A percentile compares a stretch with the other conserved stretches of the same genome.
These are phyloP conservation scores for Ophiothrix spiculata DNA, from an alignment of 35 echinoderm and acorn worm species.

Conservation along the genomic window DNA sequence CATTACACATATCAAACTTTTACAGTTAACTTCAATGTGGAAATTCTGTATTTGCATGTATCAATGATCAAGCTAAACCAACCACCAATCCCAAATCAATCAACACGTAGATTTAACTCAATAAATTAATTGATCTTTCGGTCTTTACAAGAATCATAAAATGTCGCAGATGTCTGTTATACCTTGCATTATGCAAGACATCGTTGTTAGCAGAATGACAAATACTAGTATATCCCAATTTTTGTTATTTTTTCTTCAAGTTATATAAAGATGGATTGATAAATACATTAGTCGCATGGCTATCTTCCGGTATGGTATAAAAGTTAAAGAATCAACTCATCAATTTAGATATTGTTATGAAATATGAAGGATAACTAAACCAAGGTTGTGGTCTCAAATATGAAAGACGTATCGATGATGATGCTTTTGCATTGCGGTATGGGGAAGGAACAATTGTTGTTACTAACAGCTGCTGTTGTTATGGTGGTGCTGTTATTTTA, in stretches of 20 bases:
- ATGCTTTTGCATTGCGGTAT: too few relatives aligned
- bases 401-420: too few relatives aligned
- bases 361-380: neutral
- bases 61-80: too few relatives aligned
- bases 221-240: neutral
- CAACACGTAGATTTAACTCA: neutral
- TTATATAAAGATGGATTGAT: neutral
- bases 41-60: too few relatives aligned
- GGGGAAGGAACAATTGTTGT: too few relatives aligned
- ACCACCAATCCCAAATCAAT: neutral
- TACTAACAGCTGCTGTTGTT: too few relatives aligned
- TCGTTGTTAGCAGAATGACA: neutral
- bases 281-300: neutral
- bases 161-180: neutral
- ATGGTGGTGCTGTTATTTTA: too few relatives aligned
- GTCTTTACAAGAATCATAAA: neutral
- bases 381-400: neutral
- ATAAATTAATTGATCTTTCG: neutral
- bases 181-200: neutral
- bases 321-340: neutral
- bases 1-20: too few relatives aligned
- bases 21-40: too few relatives aligned
- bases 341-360: neutral
- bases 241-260: neutral
- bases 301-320: neutral